Percentiles rank a stretch among this genome's conserved stretches.
These are phyloP conservation scores for Megaustenia siamemsis DNA, from an alignment of 2,888 invertebrate species.

Conservation along the genomic window DNA sequence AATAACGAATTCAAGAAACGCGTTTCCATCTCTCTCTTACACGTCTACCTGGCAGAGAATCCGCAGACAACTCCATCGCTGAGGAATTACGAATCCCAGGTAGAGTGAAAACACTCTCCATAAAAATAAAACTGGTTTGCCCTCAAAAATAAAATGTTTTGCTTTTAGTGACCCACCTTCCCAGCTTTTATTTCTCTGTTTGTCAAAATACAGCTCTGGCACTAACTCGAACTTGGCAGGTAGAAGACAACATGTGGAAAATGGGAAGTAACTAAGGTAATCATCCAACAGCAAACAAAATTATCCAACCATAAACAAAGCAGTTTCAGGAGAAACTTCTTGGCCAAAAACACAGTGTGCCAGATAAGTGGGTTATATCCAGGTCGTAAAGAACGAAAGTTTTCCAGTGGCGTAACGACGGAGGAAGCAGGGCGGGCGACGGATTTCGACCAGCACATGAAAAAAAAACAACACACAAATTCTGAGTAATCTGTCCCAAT, in stretches of 20 bases:
- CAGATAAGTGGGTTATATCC: no score
- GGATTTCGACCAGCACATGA: not conserved
- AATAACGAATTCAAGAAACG: no score
- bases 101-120: not conserved
- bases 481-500: no score
- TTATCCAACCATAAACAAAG: conserved; percentile 37
- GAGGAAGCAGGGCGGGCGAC: not conserved
- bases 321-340: conserved; percentile 1
- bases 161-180: not conserved
- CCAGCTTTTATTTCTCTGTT: not conserved
- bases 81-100: no score
- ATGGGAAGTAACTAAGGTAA: conserved; percentile 26
- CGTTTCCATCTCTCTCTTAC: no score
- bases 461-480: not conserved
- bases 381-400: no score
- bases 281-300: conserved; percentile 1
- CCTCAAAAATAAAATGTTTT: not conserved
- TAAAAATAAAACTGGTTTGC: not conserved
- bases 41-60: no score
- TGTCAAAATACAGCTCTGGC: not conserved
- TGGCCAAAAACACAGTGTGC: not conserved
- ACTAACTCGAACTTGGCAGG: not conserved
- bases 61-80: no score
- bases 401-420: no score
- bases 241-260: conserved; percentile 13